Conservation (phyloP, 1,140 invertebrate species). For the Drosophila jambulina region DNA sequence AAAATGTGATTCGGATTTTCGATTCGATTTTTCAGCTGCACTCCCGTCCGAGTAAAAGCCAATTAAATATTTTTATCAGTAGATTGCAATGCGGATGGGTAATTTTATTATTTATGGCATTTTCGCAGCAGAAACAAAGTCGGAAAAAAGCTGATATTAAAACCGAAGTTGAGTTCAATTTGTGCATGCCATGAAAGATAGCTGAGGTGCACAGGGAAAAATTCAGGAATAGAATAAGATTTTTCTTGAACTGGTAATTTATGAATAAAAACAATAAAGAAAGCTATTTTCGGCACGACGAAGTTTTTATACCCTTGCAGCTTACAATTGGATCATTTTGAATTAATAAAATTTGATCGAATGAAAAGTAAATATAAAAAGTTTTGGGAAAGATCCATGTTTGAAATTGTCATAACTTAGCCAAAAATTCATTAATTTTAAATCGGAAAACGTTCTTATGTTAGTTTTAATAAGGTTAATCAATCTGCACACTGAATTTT, state of each 20-base stretch:
- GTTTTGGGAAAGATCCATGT: too few relatives aligned
- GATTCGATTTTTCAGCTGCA: constrained; percentile 57
- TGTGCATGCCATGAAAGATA: constrained; percentile 27
- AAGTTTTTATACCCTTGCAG: too few relatives aligned
- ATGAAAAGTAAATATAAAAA: too few relatives aligned
- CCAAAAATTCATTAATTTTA: too few relatives aligned
- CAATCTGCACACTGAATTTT: too few relatives aligned
- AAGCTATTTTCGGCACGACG: too few relatives aligned
- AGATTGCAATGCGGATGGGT: constrained; percentile 76
- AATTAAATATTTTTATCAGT: constrained; percentile 83
- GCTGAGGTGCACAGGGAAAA: constrained; percentile 7
- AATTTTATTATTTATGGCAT: constrained; percentile 77
- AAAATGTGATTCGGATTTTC: constrained; percentile 62
- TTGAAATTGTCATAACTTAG: too few relatives aligned
- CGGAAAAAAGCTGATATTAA: constrained; percentile 60
- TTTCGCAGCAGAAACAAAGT: constrained; percentile 32
- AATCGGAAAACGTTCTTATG: too few relatives aligned
- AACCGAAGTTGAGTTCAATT: constrained; percentile 59
- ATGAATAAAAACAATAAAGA: not conserved
- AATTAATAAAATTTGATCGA: too few relatives aligned
- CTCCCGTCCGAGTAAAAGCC: constrained; percentile 56
- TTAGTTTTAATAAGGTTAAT: too few relatives aligned
- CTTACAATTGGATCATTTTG: too few relatives aligned
- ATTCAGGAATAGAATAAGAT: not conserved
- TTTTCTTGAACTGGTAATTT: not conserved